Conservation (phyloP, 2,888 invertebrate species). For the Seira musarum region DNA sequence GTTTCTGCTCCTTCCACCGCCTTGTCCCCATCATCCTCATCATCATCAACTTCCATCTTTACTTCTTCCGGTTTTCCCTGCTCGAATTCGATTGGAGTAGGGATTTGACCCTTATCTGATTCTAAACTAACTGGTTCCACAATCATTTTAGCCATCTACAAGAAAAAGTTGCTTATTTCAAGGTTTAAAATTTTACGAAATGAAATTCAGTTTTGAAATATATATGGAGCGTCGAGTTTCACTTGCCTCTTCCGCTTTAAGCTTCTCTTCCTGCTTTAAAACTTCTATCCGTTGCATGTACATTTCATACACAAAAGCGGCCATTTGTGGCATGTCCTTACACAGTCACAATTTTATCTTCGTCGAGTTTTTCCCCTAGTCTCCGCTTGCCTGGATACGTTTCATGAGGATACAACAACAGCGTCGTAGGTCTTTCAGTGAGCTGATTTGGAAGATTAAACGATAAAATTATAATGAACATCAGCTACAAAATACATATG, state of each 20-base stretch:
- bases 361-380: constrained; percentile 70
- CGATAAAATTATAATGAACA: constrained; percentile 20
- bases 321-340: constrained; percentile 94
- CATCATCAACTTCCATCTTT: constrained; percentile 50
- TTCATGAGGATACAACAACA: constrained; percentile 87
- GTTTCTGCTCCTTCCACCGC: constrained; percentile 15
- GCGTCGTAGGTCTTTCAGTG: constrained; percentile 84
- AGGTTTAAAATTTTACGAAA: neutral
- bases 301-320: constrained; percentile 93
- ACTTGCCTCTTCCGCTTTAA: constrained; percentile 47
- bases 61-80: neutral
- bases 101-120: constrained; percentile 41
- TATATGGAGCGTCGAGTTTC: neutral
- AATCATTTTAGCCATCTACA: constrained; percentile 31
- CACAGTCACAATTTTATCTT: constrained; percentile 76
- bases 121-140: constrained; percentile 25
- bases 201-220: neutral
- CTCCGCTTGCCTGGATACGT: constrained; percentile 82
- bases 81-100: constrained; percentile 57
- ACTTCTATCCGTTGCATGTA: constrained; percentile 85
- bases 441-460: constrained; percentile 76
- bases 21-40: neutral
- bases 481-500: too few species aligned
- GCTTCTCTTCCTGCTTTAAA: constrained; percentile 40
- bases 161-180: neutral